Evolutionary conservation across 2,797 vertebrate species (phyloP), one percentile per base, ranked within the genome.

Genomic region (Enteromius treurensis): DNA sequence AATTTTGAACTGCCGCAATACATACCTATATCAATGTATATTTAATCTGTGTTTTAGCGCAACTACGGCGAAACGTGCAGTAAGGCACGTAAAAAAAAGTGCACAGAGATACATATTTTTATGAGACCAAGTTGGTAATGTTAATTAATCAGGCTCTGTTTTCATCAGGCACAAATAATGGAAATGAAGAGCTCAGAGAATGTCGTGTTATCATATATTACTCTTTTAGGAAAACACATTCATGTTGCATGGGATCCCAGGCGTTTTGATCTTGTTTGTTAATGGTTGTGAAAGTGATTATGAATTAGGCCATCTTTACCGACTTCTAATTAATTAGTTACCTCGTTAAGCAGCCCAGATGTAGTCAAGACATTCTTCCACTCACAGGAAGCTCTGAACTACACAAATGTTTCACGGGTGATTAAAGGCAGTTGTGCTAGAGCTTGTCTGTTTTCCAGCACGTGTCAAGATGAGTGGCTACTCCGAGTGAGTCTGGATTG

Each of bases 401-500:
- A 73, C 58, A 69, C 34, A 29, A 40, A 55, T 58, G 32, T 53
- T 68, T 69, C 34, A 68, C 42, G 34, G 42, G 49, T 80, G 51
- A 70, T 80, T 26, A 45, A 71, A 62, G 6, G 40, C 53, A 71
- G 79, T 68, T 80, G 76, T 47, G 58, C 40, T 77, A 15, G 37
- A 62, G 37, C 37, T 10, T 42, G 40, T 42, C 40, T 45, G 68
- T 60, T 45, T 40, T 42, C 53, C 51, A 53, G 40, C 3, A 42
- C 11, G 1, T 53, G 21, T 19, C 23, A 37, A 29, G 23, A 60
- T 62, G 14, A 42, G 55, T 4, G 29, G 37, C 7, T 77, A 10
- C 29, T 62, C 15, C 26, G 2, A 45, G 42, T 47, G 23, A 42
- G 9, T 47, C 2, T 32, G 29, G 26, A 42, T 19, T 77, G 58